These are phyloP conservation scores for Onychostoma macrolepis DNA, from an alignment of 2,113 vertebrate genomes.

Conservation along the genomic window DNA sequence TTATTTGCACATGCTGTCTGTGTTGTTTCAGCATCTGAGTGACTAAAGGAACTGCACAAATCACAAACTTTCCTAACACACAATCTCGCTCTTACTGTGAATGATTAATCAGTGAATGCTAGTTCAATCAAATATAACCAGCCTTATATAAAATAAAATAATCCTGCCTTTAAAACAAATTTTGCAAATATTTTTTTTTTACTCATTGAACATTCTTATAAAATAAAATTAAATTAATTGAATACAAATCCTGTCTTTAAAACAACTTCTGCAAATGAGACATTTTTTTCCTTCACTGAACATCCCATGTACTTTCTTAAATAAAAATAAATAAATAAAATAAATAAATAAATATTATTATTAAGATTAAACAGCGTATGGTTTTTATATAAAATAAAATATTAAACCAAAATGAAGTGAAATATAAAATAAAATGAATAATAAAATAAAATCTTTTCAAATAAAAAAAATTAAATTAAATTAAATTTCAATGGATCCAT, in stretches of 20 bases:
- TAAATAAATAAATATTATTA: too few species aligned
- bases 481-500: not conserved
- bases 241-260: too few species aligned
- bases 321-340: not conserved
- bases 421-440: not conserved
- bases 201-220: too few species aligned
- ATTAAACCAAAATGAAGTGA: too few species aligned
- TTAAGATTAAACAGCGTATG: not conserved
- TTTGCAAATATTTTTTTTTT: too few species aligned
- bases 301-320: not conserved
- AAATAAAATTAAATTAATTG: too few species aligned
- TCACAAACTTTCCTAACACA: not conserved
- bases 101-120: not conserved
- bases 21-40: not conserved
- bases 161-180: not conserved
- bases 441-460: not conserved
- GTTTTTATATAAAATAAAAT: not conserved
- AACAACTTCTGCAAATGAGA: not conserved
- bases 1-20: conserved; percentile 17
- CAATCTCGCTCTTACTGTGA: not conserved
- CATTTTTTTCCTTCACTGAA: not conserved
- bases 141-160: not conserved
- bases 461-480: not conserved
- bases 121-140: not conserved
- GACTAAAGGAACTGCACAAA: not conserved